These are phyloP conservation scores for Harlomillsia oculata DNA, from an alignment of 1,140 invertebrate genomes.

Conservation along the genomic window DNA sequence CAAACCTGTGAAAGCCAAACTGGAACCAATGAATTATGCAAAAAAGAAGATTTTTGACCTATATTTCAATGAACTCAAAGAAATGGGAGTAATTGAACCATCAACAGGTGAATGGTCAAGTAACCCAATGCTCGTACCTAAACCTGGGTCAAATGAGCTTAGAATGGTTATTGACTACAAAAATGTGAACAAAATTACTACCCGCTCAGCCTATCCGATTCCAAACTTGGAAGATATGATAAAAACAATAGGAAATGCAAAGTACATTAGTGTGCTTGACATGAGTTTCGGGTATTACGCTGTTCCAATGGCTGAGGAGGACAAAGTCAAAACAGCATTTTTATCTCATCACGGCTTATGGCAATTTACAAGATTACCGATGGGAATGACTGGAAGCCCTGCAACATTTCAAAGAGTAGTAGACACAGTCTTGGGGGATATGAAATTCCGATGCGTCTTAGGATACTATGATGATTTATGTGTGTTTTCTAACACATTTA, in stretches of 20 bases:
- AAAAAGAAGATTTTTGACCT: too few relatives aligned
- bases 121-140: neutral
- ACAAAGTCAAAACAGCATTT: slow-evolving; percentile 45
- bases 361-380: slow-evolving; percentile 37
- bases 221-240: neutral
- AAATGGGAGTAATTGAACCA: too few relatives aligned
- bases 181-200: neutral
- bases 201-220: neutral
- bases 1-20: too few relatives aligned
- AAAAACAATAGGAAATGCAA: neutral
- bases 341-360: slow-evolving; percentile 37
- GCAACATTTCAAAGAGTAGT: slow-evolving; percentile 37
- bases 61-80: too few relatives aligned
- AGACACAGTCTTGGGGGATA: slow-evolving; percentile 38
- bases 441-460: slow-evolving; percentile 37
- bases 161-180: neutral
- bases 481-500: slow-evolving; percentile 37
- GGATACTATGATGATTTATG: slow-evolving; percentile 44
- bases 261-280: neutral
- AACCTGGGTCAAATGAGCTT: neutral
- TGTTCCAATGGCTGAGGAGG: slow-evolving; percentile 37
- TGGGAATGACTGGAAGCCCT: slow-evolving; percentile 37
- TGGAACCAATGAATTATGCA: neutral
- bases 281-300: neutral
- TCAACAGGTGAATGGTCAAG: neutral